A percentile compares a stretch with the other conserved stretches of the same genome.
Conservation (phyloP, 2,113 vertebrate species). For the Crypturellus undulatus region DNA sequence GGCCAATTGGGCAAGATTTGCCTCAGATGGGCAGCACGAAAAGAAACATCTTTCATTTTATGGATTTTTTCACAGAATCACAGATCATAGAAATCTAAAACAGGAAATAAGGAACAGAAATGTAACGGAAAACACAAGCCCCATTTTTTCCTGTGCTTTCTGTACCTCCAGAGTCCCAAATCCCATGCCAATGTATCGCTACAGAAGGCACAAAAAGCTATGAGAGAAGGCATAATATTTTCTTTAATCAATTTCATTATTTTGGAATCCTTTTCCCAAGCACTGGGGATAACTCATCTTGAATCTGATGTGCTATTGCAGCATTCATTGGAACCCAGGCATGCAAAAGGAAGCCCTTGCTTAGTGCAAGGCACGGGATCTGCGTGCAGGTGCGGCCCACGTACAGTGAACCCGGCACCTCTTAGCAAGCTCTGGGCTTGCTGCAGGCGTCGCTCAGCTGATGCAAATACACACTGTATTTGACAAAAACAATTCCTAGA, state of each 20-base stretch:
- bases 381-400: fast-evolving
- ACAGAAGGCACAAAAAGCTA: neutral
- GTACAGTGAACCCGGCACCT: neutral
- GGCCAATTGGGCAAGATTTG: neutral
- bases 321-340: neutral
- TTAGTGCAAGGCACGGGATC: fast-evolving
- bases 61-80: too few relatives aligned
- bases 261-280: neutral
- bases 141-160: neutral
- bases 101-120: neutral
- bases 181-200: fast-evolving
- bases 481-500: fast-evolving
- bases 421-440: neutral
- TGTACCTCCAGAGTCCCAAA: neutral
- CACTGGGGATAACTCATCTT: neutral
- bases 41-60: neutral
- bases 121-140: neutral
- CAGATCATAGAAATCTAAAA: neutral
- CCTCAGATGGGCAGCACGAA: neutral
- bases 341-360: neutral
- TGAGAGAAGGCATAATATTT: neutral
- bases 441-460: fast-evolving
- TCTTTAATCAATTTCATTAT: neutral
- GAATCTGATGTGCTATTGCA: neutral
- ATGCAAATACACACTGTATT: neutral